Evolutionary conservation across 2,888 invertebrate species (phyloP), one percentile per base, ranked within the genome.

Genomic region (Chymomyza caudatula): DNA sequence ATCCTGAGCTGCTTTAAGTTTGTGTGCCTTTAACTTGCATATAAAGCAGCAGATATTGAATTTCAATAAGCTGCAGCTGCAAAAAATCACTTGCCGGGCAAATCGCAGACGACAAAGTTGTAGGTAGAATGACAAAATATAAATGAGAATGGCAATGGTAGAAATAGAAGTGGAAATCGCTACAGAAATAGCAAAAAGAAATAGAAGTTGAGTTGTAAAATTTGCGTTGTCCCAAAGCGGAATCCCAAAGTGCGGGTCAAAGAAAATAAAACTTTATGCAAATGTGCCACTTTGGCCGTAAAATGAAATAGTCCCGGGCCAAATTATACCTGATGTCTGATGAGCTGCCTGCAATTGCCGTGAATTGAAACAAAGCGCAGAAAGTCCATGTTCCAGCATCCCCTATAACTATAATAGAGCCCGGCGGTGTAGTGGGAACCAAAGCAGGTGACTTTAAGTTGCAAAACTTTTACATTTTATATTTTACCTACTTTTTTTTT

Each of bases 241-340:
- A 82, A 74, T 82, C 78, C 82, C 82, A 78, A 82, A 82, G 82
- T 82, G 82, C 85, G 85, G 85, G 85, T 85, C 85, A 83, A 81
- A 78, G 85, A 81, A 85, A 81, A 85, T 84, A 84, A 84, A 84
- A 84, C 81, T 83, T 83, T 83, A 83, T 83, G 83, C 85, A 83
- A 83, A 83, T 83, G 83, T 69, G 85, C 77, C 78, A 81, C 85
- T 83, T 80, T 83, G 77, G 83, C 84, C 85, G 80, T 85, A 83
- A 84, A 85, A 83, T 85, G 85, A 84, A 84, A 85, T 85, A 78
- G 85, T 85, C 83, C 79, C 77, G 67, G 79, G 76, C 74, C 77
- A 85, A 84, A 84, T 85, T 85, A 81, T 84, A 84, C 83, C 83
- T 84, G 83, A 84, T 81, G 83, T 65, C 84, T 84, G 81, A 80